These are phyloP conservation scores for Formica selysi DNA, from an alignment of 1,140 invertebrate species.

Conservation along the genomic window DNA sequence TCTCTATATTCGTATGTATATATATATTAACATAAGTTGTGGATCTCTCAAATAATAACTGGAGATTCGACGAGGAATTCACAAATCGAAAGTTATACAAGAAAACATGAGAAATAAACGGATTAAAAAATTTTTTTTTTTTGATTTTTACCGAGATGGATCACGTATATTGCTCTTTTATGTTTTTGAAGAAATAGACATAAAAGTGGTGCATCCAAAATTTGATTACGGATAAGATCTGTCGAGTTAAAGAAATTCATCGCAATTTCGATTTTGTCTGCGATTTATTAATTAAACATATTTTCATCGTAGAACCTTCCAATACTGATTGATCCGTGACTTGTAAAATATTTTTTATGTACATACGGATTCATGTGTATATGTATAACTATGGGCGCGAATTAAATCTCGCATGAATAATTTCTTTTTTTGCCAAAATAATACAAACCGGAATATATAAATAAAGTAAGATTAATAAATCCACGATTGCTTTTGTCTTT, in stretches of 20 bases:
- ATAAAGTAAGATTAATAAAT: background rate
- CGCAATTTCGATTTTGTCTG: background rate
- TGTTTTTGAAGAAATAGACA: too few species aligned
- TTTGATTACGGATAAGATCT: background rate
- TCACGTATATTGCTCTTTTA: too few species aligned
- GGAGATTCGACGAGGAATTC: conserved; percentile 44
- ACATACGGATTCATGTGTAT: conserved; percentile 13
- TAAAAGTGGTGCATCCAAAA: background rate
- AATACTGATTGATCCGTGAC: conserved; percentile 12
- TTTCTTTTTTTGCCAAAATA: background rate
- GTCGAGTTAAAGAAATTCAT: background rate
- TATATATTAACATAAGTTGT: conserved; percentile 37
- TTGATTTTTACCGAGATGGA: too few species aligned
- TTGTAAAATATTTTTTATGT: conserved; percentile 38
- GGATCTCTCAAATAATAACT: background rate
- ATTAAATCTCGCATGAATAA: conserved; percentile 16
- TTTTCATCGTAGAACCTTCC: conserved; percentile 32
- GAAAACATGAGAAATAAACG: background rate
- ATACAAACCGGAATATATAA: background rate
- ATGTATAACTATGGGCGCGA: conserved; percentile 1
- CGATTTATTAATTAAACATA: background rate
- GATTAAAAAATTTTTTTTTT: too few species aligned
- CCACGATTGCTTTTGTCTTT: background rate
- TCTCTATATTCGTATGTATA: conserved; percentile 28
- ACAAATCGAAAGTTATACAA: background rate